These are phyloP conservation scores for Oligia latruncula DNA, from an alignment of 2,888 invertebrate species.

Conservation along the genomic window DNA sequence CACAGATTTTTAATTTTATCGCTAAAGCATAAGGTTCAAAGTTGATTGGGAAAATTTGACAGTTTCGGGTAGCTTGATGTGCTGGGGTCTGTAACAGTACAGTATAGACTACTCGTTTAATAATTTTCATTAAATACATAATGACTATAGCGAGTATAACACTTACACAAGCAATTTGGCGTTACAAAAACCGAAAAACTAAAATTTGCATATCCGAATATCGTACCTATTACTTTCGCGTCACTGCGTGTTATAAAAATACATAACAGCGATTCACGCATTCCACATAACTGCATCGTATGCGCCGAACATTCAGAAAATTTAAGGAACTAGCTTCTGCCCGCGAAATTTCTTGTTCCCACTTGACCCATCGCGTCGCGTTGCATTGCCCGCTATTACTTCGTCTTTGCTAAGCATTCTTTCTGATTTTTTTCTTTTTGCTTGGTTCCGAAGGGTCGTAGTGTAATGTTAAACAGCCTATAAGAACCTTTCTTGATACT, in stretches of 20 bases:
- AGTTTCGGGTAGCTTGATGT: too few relatives aligned
- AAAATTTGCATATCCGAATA: slow-evolving; percentile 1
- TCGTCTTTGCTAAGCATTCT: not conserved
- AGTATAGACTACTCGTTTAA: not conserved
- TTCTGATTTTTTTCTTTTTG: not conserved
- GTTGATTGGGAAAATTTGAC: too few relatives aligned
- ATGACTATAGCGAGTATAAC: not conserved
- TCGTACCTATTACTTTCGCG: slow-evolving; percentile 38
- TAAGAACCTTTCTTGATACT: not conserved
- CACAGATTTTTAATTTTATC: too few relatives aligned
- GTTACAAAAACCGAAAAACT: not conserved
- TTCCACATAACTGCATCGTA: slow-evolving; percentile 60
- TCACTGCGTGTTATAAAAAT: slow-evolving; percentile 26
- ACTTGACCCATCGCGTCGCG: not conserved
- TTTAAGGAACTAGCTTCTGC: slow-evolving; percentile 61
- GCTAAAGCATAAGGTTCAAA: too few relatives aligned
- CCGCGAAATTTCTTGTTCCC: too few relatives aligned
- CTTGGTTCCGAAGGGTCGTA: not conserved
- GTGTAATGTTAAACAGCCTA: not conserved
- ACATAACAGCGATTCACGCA: slow-evolving; percentile 47
- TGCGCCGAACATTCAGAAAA: slow-evolving; percentile 69
- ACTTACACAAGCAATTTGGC: not conserved
- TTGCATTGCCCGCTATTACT: not conserved
- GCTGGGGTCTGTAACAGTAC: not conserved
- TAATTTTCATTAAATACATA: not conserved